Evolutionary conservation across 1,140 invertebrate species (phyloP).

Genomic region (Diplogasteroides magnus): DNA sequence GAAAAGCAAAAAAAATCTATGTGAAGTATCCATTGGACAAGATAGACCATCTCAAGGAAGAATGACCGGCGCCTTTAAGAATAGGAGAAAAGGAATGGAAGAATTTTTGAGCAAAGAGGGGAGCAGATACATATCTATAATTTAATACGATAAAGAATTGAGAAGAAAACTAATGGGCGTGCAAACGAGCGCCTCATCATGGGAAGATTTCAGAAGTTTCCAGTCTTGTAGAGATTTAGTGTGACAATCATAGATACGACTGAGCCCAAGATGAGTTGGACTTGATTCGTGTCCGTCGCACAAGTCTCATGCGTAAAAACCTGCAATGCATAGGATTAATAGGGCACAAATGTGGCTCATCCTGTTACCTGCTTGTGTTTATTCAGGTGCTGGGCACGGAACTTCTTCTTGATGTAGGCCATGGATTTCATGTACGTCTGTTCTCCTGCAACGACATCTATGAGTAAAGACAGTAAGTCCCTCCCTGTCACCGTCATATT

Average conservation of each 20-base stretch:
- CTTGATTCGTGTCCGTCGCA: conserved; percentile 96
- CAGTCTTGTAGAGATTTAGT: conserved; percentile 90
- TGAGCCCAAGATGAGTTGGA: conserved; percentile 99
- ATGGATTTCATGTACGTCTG: conserved; percentile 96
- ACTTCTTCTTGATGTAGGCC: conserved; percentile 95
- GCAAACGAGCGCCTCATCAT: too few species aligned
- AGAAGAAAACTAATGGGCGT: too few species aligned
- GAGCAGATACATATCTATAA: too few species aligned
- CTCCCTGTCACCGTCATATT: background rate
- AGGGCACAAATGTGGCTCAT: conserved; percentile 71
- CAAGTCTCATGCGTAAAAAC: conserved; percentile 99
- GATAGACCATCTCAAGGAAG: too few species aligned
- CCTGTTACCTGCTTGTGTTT: conserved; percentile 98
- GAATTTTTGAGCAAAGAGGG: too few species aligned
- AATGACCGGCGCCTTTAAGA: too few species aligned
- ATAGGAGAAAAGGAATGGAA: too few species aligned
- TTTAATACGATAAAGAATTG: too few species aligned
- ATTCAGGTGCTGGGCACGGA: too few species aligned
- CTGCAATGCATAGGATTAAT: conserved; percentile 38
- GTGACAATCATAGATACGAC: conserved; percentile 99
- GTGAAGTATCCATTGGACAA: too few species aligned
- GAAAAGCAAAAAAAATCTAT: too few species aligned
- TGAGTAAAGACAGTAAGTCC: background rate
- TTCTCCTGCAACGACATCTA: conserved; percentile 58
- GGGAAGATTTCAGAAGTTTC: conserved; percentile 66